Evolutionary conservation across 2,888 invertebrate genomes (phyloP).

Genomic region (Lasius fuliginosus): DNA sequence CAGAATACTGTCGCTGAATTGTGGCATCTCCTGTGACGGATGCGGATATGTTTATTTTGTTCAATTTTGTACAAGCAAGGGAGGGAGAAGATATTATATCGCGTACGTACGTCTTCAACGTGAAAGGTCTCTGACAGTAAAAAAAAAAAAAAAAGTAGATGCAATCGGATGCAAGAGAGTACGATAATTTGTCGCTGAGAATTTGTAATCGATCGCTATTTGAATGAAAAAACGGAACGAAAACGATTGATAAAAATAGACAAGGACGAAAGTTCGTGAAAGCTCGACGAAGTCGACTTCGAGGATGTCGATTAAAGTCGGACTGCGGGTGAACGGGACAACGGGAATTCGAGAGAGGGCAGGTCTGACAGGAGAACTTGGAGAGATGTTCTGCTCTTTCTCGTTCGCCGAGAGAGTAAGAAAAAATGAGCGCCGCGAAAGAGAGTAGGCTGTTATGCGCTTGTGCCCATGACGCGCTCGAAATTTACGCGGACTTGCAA

Average conservation of each 20-base stretch:
- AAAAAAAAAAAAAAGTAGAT: neutral
- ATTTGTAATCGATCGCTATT: slow-evolving; percentile 20
- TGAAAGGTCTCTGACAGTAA: neutral
- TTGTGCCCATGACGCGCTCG: slow-evolving; percentile 48
- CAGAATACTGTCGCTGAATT: slow-evolving; percentile 81
- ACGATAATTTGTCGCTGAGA: neutral
- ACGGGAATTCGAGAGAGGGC: neutral
- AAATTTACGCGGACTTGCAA: slow-evolving; percentile 32
- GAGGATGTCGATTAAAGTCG: neutral
- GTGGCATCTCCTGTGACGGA: slow-evolving; percentile 43
- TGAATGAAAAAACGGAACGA: slow-evolving; percentile 24
- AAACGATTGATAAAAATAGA: slow-evolving; percentile 22
- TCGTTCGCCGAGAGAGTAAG: slow-evolving; percentile 19
- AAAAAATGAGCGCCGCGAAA: slow-evolving; percentile 29
- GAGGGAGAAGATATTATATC: neutral
- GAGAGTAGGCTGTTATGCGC: slow-evolving; percentile 57
- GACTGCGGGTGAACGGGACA: neutral
- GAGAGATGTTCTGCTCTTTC: neutral
- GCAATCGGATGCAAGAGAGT: neutral
- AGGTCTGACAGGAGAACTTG: neutral
- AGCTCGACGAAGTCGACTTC: slow-evolving; percentile 15
- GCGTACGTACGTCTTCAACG: slow-evolving; percentile 10
- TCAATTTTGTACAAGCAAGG: slow-evolving; percentile 37
- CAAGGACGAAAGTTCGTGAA: neutral
- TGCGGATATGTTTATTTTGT: slow-evolving; percentile 47